Evolutionary conservation across 2,797 vertebrate species (phyloP), one percentile per base, ranked within the genome.

Genomic region (Gallinago stenura): DNA sequence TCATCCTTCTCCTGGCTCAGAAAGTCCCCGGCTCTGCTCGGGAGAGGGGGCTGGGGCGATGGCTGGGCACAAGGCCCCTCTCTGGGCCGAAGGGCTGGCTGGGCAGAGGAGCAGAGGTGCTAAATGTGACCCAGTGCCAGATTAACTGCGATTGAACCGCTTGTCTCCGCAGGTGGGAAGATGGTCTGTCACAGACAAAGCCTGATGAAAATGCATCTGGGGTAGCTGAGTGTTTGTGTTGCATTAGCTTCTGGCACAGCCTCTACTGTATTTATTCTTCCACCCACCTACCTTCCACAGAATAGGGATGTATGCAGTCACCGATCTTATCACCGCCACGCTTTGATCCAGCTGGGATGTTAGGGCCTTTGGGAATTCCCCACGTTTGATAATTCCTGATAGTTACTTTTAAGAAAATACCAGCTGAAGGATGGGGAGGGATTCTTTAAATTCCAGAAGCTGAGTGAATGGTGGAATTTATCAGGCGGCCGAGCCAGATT

Each of bases 321-420:
- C 96, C 68, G 97, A 97, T 97, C 92, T 97, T 97, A 98, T 98
- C 97, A 30, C 54, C 6, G 0, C 53, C 72, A 26, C 15, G 48
- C 93, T 97, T 96, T 97, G 89, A 98, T 97, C 97, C 94, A 90
- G 79, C 92, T 89, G 93, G 87, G 95, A 97, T 96, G 90, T 91
- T 91, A 68, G 89, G 87, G 81, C 89, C 93, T 70, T 86, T 64
- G 65, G 95, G 85, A 95, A 95, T 94, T 94, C 78, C 97, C 86
- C 90, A 69, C 28, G 43, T 75, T 95, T 89, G 93, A 96, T 76
- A 78, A 88, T 78, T 94, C 77, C 90, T 96, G 90, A 88, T 89
- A 95, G 95, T 72, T 96, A 91, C 96, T 95, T 96, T 96, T 93
- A 96, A 96, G 90, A 96, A 97, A 96, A 97, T 95, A 95, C 92